A percentile compares a stretch with the other conserved stretches of the same genome.
phyloP scores from a whole-genome alignment of 37 sponge, comb jelly and placozoan species.

The Axinella damicornis region DNA sequence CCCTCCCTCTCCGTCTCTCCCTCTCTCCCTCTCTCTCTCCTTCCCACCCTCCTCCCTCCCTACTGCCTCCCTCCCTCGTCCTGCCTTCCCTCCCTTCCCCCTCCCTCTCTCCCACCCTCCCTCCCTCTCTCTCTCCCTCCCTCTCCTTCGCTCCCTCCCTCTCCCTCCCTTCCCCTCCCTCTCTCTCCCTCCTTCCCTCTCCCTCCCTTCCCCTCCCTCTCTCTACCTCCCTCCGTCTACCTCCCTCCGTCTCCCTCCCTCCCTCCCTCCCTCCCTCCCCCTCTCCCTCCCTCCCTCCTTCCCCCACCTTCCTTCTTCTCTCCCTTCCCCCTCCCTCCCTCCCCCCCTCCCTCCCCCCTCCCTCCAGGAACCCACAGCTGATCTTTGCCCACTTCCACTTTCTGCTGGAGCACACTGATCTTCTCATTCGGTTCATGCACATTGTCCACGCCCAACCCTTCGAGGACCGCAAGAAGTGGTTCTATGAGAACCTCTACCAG shows the following conservation, averaged over 20 bases:
- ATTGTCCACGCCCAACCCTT: conserved; percentile 84
- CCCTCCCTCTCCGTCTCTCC: too few species aligned
- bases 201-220: neutral
- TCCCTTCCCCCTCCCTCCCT: neutral
- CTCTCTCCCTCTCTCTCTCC: too few species aligned
- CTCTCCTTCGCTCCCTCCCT: too few species aligned
- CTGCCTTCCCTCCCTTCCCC: too few species aligned
- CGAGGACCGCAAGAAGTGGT: conserved; percentile 92
- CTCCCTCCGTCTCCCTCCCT: conserved; percentile 16
- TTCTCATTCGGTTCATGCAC: conserved; percentile 79
- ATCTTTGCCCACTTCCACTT: conserved; percentile 94
- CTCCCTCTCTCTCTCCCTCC: too few species aligned
- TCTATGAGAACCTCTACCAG: conserved; percentile 93
- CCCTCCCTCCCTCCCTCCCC: too few species aligned
- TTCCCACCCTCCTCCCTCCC: too few species aligned
- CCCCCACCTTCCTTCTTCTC: neutral
- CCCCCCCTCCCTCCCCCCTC: too few species aligned
- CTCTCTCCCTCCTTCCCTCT: too few species aligned
- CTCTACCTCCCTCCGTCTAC: conserved; percentile 72
- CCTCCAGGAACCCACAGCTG: conserved; percentile 76
- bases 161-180: too few species aligned
- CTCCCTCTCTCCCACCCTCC: too few species aligned
- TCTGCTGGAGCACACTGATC: conserved; percentile 74
- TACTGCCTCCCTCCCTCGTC: too few species aligned
- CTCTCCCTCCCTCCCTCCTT: neutral